These are phyloP conservation scores for Coturnix japonica DNA, from an alignment of 2,113 vertebrate species.

Conservation along the genomic window DNA sequence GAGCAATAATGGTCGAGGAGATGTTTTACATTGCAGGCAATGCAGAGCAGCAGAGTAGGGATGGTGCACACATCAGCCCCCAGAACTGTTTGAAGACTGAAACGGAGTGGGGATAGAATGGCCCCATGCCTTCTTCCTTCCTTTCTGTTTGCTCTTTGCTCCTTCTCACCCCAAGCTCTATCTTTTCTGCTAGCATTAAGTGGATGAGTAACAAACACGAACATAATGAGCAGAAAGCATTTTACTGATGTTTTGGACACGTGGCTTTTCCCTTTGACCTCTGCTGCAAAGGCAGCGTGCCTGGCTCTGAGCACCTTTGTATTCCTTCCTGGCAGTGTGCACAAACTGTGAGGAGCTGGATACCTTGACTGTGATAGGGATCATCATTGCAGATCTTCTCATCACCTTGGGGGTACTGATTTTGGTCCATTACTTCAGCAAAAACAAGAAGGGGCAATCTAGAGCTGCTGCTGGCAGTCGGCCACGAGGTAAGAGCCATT, in stretches of 20 bases:
- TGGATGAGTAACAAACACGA: rapidly evolving
- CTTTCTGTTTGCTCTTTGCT: background rate
- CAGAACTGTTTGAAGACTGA: background rate
- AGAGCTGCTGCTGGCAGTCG: background rate
- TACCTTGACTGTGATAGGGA: background rate
- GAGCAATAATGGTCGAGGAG: background rate
- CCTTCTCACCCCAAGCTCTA: rapidly evolving
- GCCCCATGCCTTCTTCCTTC: background rate
- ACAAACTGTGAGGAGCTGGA: conserved; percentile 74
- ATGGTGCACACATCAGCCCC: background rate
- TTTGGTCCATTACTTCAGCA: conserved; percentile 78
- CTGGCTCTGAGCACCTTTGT: background rate
- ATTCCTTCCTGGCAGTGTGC: conserved; percentile 69
- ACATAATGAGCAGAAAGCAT: background rate
- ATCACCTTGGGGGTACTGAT: conserved; percentile 76
- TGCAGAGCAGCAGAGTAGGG: background rate
- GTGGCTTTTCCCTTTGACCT: background rate
- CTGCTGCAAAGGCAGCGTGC: background rate
- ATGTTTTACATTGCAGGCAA: background rate
- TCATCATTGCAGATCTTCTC: conserved; percentile 69
- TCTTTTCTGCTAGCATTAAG: background rate
- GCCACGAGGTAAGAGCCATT: conserved; percentile 54
- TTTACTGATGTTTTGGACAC: background rate
- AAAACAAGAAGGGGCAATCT: conserved; percentile 28
- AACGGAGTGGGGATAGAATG: rapidly evolving